These are phyloP conservation scores for Eupithecia centaureata DNA, from an alignment of 2,888 invertebrate species.

Conservation along the genomic window DNA sequence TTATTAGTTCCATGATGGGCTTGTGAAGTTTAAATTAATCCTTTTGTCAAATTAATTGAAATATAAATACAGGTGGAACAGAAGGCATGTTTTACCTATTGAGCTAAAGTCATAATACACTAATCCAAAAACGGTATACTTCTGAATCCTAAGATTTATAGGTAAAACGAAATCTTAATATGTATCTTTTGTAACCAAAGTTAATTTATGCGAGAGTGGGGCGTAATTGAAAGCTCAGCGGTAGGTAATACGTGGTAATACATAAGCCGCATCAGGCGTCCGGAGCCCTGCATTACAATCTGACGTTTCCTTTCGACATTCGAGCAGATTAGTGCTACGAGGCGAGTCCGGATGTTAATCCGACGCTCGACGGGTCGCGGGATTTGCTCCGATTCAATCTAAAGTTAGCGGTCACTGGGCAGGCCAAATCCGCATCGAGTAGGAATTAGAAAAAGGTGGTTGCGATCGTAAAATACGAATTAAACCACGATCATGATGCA, in stretches of 20 bases:
- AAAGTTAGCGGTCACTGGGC: slow-evolving; percentile 71
- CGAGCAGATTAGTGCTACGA: slow-evolving; percentile 82
- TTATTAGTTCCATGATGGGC: slow-evolving; percentile 6
- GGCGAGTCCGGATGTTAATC: slow-evolving; percentile 79
- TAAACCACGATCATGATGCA: background rate
- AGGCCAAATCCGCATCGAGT: slow-evolving; percentile 15
- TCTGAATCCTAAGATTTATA: slow-evolving; percentile 6
- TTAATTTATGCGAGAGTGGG: slow-evolving; percentile 41
- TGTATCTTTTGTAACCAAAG: slow-evolving; percentile 22
- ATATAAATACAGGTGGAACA: background rate
- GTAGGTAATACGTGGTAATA: slow-evolving; percentile 67
- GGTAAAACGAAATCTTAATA: background rate
- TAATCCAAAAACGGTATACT: slow-evolving; percentile 3
- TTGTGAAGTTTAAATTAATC: slow-evolving; percentile 2
- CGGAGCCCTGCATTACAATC: slow-evolving; percentile 79
- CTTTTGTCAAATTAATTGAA: slow-evolving; percentile 9
- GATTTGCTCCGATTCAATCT: slow-evolving; percentile 78
- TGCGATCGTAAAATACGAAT: slow-evolving; percentile 38
- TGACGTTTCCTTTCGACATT: slow-evolving; percentile 84
- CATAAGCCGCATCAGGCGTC: slow-evolving; percentile 74
- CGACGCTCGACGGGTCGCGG: slow-evolving; percentile 79
- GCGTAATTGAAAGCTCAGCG: slow-evolving; percentile 56
- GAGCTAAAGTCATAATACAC: background rate
- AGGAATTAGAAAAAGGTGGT: slow-evolving; percentile 43
- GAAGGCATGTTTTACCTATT: background rate